Evolutionary conservation across 1,140 invertebrate genomes (phyloP).

Genomic region (Leguminivora glycinivorella): DNA sequence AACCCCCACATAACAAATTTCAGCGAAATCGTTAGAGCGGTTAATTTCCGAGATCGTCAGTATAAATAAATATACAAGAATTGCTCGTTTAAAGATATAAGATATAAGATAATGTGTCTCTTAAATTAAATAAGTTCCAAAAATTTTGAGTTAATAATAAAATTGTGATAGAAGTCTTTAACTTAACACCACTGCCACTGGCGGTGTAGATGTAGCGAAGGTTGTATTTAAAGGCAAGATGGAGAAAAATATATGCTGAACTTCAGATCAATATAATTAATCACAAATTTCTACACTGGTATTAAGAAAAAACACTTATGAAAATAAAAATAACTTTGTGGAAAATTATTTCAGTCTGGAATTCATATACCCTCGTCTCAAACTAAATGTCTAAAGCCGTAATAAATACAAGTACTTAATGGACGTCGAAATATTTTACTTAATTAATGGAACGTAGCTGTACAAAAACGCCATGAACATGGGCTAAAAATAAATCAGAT

Average conservation of each 20-base stretch:
- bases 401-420: slow-evolving; percentile 49
- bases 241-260: background rate
- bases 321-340: background rate
- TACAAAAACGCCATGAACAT: background rate
- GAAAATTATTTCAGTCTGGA: slow-evolving; percentile 26
- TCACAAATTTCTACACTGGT: background rate
- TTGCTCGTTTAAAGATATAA: too few species aligned
- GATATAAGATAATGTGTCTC: too few species aligned
- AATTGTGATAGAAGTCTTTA: background rate
- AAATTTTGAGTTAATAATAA: too few species aligned
- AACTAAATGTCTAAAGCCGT: slow-evolving; percentile 20
- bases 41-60: too few species aligned
- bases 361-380: slow-evolving; percentile 8
- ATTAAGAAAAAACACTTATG: background rate
- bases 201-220: too few species aligned
- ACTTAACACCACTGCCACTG: too few species aligned
- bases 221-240: background rate
- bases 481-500: too few species aligned
- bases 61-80: too few species aligned
- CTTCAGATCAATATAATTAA: background rate
- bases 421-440: slow-evolving; percentile 42
- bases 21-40: too few species aligned
- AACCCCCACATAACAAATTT: too few species aligned
- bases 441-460: background rate
- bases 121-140: background rate